Percentiles rank a stretch among this genome's conserved stretches.
These are phyloP conservation scores for Hiodon alosoides DNA, from an alignment of 2,113 vertebrate species.

Conservation along the genomic window DNA sequence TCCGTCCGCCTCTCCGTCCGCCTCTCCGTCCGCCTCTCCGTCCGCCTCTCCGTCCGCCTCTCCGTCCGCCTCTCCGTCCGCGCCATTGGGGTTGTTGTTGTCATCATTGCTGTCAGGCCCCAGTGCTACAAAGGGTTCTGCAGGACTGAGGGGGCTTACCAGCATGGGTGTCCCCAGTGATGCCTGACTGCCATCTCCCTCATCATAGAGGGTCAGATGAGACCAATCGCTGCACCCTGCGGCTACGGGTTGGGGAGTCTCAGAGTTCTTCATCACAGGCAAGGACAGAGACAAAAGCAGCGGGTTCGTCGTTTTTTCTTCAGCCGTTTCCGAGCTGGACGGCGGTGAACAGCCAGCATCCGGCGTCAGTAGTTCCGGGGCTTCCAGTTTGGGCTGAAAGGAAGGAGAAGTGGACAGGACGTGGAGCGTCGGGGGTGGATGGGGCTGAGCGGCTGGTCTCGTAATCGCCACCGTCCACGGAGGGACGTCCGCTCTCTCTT, in stretches of 20 bases:
- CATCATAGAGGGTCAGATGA: slow-evolving; percentile 25
- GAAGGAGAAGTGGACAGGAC: slow-evolving; percentile 40
- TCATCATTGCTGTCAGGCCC: slow-evolving; percentile 28
- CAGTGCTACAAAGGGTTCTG: neutral
- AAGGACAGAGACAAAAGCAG: slow-evolving; percentile 15
- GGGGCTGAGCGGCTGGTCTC: slow-evolving; percentile 29
- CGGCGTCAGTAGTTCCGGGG: neutral
- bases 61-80: neutral
- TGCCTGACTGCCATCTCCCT: slow-evolving; percentile 5
- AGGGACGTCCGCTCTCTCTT: slow-evolving; percentile 37
- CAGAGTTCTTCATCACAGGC: slow-evolving; percentile 36
- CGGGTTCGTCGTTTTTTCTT: slow-evolving; percentile 23
- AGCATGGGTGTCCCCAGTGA: slow-evolving; percentile 25
- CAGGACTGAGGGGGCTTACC: slow-evolving; percentile 31
- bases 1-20: too few relatives aligned
- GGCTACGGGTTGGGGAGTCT: slow-evolving; percentile 34
- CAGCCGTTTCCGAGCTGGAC: slow-evolving; percentile 25
- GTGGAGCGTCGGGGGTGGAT: slow-evolving; percentile 40
- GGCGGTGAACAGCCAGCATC: slow-evolving; percentile 20
- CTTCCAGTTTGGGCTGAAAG: slow-evolving; percentile 35
- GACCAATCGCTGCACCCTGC: slow-evolving; percentile 31
- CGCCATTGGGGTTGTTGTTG: slow-evolving; percentile 47
- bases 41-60: neutral
- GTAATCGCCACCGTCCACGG: slow-evolving; percentile 32
- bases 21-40: neutral